A percentile compares a stretch with the other conserved stretches of the same genome.
phyloP scores from a whole-genome alignment of 1,140 invertebrate species.

The Euura saliciscinereae region DNA sequence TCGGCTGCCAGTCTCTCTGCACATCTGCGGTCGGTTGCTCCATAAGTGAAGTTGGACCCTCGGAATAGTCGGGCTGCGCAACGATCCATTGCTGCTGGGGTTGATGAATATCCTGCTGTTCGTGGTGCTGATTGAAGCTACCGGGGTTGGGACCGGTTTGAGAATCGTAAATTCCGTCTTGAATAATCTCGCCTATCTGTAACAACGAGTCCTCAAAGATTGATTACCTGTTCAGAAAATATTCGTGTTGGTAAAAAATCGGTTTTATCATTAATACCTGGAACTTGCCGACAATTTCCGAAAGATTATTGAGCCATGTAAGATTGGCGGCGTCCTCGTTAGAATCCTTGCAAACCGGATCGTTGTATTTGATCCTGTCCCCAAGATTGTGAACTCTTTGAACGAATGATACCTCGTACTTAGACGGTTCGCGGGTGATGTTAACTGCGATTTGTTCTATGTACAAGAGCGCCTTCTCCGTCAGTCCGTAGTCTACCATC shows the following conservation, averaged over 20 bases:
- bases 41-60: constrained; percentile 42
- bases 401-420: constrained; percentile 66
- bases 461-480: constrained; percentile 81
- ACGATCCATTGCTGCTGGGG: constrained; percentile 39
- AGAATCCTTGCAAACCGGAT: constrained; percentile 67
- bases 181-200: constrained; percentile 44
- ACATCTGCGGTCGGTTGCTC: constrained; percentile 35
- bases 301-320: constrained; percentile 50
- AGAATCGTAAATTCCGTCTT: constrained; percentile 28
- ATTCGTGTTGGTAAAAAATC: too few species aligned
- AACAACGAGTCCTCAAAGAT: not conserved
- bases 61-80: constrained; percentile 35
- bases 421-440: constrained; percentile 65
- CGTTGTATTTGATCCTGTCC: constrained; percentile 79
- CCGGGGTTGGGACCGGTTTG: constrained; percentile 23
- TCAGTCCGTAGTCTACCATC: constrained; percentile 78
- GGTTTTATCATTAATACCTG: constrained; percentile 28
- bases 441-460: constrained; percentile 78
- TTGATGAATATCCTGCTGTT: constrained; percentile 25
- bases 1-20: constrained; percentile 45
- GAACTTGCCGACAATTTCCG: constrained; percentile 45
- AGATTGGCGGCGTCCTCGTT: constrained; percentile 52
- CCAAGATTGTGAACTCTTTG: constrained; percentile 70
- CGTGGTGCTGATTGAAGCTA: constrained; percentile 16
- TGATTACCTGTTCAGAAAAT: too few species aligned